A percentile compares a stretch with the other conserved stretches of the same genome.
Evolutionary conservation across 2,797 vertebrate genomes (phyloP).

Genomic region (Aeoliscus strigatus): DNA sequence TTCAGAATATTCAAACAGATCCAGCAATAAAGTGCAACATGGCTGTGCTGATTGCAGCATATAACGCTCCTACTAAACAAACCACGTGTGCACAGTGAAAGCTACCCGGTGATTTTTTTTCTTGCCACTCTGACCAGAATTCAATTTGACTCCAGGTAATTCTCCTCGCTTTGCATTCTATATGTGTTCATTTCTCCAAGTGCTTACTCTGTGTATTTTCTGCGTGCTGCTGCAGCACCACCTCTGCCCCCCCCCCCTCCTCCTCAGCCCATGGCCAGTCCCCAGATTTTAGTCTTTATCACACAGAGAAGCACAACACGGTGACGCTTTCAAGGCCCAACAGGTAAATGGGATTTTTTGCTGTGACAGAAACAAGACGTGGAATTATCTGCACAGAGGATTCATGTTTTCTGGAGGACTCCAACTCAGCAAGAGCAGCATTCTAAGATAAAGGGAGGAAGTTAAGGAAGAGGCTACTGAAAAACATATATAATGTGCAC

Average conservation of each 20-base stretch:
- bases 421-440: conserved; percentile 26
- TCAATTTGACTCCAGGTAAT: conserved; percentile 63
- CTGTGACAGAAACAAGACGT: conserved; percentile 32
- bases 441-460: conserved; percentile 5
- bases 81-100: conserved; percentile 6
- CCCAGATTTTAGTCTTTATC: conserved; percentile 53
- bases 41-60: conserved; percentile 13
- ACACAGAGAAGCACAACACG: conserved; percentile 54
- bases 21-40: conserved; percentile 13
- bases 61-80: conserved; percentile 14
- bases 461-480: conserved; percentile 14
- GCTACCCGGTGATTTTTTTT: conserved; percentile 19
- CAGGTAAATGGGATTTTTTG: conserved; percentile 62
- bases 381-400: conserved; percentile 40
- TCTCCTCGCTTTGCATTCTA: conserved; percentile 50
- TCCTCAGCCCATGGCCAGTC: conserved; percentile 42
- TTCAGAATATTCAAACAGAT: conserved; percentile 28
- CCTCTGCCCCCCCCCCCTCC: neutral
- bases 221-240: neutral
- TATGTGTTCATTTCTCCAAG: conserved; percentile 55
- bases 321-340: conserved; percentile 44
- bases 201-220: conserved; percentile 56
- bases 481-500: no score
- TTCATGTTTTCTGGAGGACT: conserved; percentile 13
- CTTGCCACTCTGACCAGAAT: conserved; percentile 45